phyloP scores from a whole-genome alignment of 2,797 vertebrate species.

The Propithecus perrieri region DNA sequence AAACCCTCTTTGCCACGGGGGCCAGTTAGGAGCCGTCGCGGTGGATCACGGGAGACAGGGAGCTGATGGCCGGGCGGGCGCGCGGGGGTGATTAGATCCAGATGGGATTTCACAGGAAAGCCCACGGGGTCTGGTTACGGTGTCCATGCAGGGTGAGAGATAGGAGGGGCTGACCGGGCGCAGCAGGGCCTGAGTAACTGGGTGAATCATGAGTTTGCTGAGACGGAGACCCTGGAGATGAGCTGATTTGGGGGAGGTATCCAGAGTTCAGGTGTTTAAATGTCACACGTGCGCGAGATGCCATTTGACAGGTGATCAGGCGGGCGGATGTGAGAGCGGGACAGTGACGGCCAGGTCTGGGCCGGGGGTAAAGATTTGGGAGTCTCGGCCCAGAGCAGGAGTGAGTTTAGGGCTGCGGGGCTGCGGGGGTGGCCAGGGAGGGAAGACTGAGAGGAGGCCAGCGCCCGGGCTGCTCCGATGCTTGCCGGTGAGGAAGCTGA shows the following conservation, averaged over 20 bases:
- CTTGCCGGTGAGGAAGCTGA: no score
- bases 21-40: background rate
- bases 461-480: no score
- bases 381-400: background rate
- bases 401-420: background rate
- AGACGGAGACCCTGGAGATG: background rate
- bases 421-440: background rate
- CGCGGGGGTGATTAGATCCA: fast-evolving
- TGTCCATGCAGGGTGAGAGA: fast-evolving
- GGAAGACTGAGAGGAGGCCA: background rate
- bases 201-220: background rate
- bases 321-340: background rate
- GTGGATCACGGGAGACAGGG: background rate
- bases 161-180: fast-evolving
- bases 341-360: background rate
- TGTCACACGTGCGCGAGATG: background rate
- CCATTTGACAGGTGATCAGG: background rate
- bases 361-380: no score
- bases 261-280: background rate
- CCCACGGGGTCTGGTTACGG: fast-evolving
- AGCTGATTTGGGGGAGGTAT: background rate
- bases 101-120: background rate
- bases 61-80: fast-evolving
- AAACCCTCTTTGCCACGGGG: background rate
- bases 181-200: background rate